Base-by-base conservation (phyloP, 2,888 invertebrate species). In the Campoplex capitator region DNA sequence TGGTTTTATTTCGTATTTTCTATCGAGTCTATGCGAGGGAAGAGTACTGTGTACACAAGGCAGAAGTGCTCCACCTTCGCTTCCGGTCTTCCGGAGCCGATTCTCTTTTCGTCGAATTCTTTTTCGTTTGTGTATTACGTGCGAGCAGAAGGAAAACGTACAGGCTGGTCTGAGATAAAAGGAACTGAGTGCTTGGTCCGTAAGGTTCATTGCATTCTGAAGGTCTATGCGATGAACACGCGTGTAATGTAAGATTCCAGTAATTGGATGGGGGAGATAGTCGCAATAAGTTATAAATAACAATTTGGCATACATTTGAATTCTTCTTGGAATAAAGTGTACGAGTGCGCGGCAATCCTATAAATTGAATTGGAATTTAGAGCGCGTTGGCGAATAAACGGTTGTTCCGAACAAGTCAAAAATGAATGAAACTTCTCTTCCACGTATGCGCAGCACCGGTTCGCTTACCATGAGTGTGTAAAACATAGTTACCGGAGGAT, bases 21-120 rank as follows among this genome's bases (percentile, higher is more conserved):
- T 80, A 54, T 51, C 23, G 48, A 45, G 76, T 23, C 38, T 79
- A 28, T 51, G 54, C 45, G 45, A 16, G 18, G 7, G n/a, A 23
- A 68, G 23, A 32, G 48, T 76, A 45, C 77, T 51, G 54, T 65
- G 58, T 84, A 71, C 84, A 74, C 58, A 56, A 77, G 77, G 74
- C 79, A 78, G 83, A 88, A 88, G 87, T 88, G 87, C 88, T 88
- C 70, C 87, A 85, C 85, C 75, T 79, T 82, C 83, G 84, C 62
- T 88, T 89, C 89, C 89, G 88, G 88, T 87, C 80, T 84, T 88
- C 84, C 88, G 32, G 51, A 81, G 89, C 79, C 87, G 88, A 87
- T 88, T 88, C 88, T 87, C 83, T 88, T 79, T 83, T 74, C 51
- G 23, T 54, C 70, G 56, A 78, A 32, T 67, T 54, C 75, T 38